Base-by-base conservation (phyloP, 1,140 invertebrate species). In the Diuraphis noxia region DNA sequence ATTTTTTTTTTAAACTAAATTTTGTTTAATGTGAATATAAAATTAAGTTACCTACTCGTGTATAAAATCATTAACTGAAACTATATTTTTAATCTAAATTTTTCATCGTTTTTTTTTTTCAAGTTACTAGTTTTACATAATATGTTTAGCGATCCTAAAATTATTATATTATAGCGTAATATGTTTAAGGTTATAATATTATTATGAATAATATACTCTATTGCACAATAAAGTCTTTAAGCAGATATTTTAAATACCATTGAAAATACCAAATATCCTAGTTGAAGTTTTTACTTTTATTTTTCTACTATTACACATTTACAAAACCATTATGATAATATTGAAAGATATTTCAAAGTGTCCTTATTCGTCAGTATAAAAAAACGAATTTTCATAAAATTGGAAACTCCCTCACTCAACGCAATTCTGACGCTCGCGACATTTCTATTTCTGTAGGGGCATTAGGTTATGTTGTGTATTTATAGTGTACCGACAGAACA, bases 401-500 rank as follows among this genome's bases (percentile, higher is more conserved):
- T 40, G 63, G 23, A 81, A 91, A 91, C 41, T 49, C 77, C 43
- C 77, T 52, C 52, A 17, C 21, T 43, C 21, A 46, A 81, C 38
- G 30, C 89, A 19, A 46, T 52, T 30, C 43, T 46, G 38, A 43
- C 43, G 89, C 34, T 36, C 43, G 89, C 40, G 89, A 91, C 89
- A 91, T 49, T 91, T 91, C 89, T 91, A 91, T 91, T 91, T 91
- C 19, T 77, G 89, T 91, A 91, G 89, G 89, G 89, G 89, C 89
- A 91, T 91, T 91, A 82, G 89, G 77, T 81, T 91, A 91, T 91
- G 43, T 91, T 82, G 89, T 91, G 72, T 91, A 91, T 91, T 82
- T 52, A 91, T 91, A 91, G 89, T 91, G 43, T 91, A 82, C 89
- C 43, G 89, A 82, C 89, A 82, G 63, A 91, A 91, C 72, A 90